A percentile compares a stretch with the other conserved stretches of the same genome.
phyloP scores from a whole-genome alignment of 2,888 invertebrate genomes.

The Cybosia mesomella region DNA sequence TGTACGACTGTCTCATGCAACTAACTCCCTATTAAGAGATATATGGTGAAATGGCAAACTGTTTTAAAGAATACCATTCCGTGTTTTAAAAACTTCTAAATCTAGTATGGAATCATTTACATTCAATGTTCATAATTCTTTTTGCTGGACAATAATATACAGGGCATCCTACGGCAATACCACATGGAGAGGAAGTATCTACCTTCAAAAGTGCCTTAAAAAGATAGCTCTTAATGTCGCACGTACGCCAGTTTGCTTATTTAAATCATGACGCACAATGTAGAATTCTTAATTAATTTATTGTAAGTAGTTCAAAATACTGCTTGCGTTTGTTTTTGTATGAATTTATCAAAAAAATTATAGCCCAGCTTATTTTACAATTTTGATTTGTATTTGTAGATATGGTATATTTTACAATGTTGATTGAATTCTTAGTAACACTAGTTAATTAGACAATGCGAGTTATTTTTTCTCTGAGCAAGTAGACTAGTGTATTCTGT shows the following conservation, averaged over 20 bases:
- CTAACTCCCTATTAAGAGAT: slow-evolving; percentile 20
- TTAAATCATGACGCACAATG: background rate
- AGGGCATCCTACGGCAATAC: too few species aligned
- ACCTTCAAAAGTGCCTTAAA: too few species aligned
- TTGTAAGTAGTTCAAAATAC: background rate
- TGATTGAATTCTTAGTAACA: too few species aligned
- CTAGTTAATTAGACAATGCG: background rate
- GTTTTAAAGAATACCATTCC: background rate
- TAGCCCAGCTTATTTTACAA: too few species aligned
- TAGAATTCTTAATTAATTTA: background rate
- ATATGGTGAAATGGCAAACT: background rate
- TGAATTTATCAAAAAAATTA: background rate
- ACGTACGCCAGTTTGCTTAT: background rate
- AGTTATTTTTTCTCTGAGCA: background rate
- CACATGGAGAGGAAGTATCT: too few species aligned
- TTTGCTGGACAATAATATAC: too few species aligned
- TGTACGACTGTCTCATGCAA: slow-evolving; percentile 46
- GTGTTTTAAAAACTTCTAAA: background rate
- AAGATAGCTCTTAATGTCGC: too few species aligned
- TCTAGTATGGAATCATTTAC: background rate
- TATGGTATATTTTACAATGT: too few species aligned
- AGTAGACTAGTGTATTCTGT: background rate
- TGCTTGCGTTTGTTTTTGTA: background rate
- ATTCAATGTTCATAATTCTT: too few species aligned
- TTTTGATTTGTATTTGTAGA: too few species aligned